Percentiles rank a stretch among this genome's conserved stretches.
Evolutionary conservation across 2,113 vertebrate genomes (phyloP).

Genomic region (Corynorhinus townsendii): DNA sequence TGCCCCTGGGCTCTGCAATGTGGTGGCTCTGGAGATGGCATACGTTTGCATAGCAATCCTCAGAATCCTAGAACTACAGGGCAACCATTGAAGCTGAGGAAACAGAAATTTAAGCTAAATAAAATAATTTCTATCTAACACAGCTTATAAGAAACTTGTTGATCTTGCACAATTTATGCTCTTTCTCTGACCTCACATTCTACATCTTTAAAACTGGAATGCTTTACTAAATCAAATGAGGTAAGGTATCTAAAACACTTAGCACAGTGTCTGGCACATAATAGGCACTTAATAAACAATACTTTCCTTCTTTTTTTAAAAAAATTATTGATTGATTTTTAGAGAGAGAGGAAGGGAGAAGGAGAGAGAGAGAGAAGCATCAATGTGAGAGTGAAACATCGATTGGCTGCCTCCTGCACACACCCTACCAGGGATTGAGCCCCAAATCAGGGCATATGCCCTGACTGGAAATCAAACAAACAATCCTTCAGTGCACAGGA

Average conservation of each 20-base stretch:
- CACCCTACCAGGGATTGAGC: too few relatives aligned
- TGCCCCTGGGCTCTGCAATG: not conserved
- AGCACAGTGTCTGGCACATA: not conserved
- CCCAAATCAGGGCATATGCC: too few relatives aligned
- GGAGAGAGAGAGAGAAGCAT: too few relatives aligned
- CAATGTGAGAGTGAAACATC: too few relatives aligned
- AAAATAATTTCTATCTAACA: conserved; percentile 3
- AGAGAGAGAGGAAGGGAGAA: too few relatives aligned
- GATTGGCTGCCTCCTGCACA: too few relatives aligned
- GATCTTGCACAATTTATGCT: not conserved
- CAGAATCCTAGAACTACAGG: not conserved
- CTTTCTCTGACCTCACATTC: not conserved
- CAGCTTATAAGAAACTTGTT: not conserved
- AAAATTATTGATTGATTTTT: too few relatives aligned
- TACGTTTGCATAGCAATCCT: not conserved
- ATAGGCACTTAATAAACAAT: not conserved
- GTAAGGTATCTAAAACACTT: not conserved
- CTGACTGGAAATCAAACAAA: too few relatives aligned
- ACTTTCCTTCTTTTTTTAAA: not conserved
- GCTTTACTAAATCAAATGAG: conserved; percentile 4
- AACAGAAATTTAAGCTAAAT: not conserved
- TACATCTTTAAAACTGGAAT: not conserved
- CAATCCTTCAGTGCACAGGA: too few relatives aligned
- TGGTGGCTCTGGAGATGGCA: not conserved
- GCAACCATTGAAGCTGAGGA: not conserved